Evolutionary conservation across 1,140 invertebrate genomes (phyloP), one percentile per base, ranked within the genome.

Genomic region (Bombus sylvicola): DNA sequence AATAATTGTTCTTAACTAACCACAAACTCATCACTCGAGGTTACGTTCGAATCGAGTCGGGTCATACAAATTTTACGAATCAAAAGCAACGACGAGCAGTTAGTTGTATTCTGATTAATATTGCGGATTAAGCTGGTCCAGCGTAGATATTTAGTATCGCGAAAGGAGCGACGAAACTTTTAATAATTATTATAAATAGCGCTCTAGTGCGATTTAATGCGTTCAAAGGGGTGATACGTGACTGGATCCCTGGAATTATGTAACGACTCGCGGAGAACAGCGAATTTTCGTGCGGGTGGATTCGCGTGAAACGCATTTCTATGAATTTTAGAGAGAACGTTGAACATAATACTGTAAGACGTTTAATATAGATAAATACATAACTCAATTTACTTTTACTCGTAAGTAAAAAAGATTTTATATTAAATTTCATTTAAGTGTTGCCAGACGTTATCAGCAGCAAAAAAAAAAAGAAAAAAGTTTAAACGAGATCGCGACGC

Each of bases 1-100:
- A 64, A 75, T 87, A 71, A 86, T 88, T 79, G 83, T 88, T 85
- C 83, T 86, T 77, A 57, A 71, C 53, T 71, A 31, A 18, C 74
- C 78, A 34, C 79, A 47, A 71, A 43, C n/a, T 41, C 57, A 1
- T 34, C 37, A 0, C 5, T 12, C 18, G 22, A 22, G 34, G 22
- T 15, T 86, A 31, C 28, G 41, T 25, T 39, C 59, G 9, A 25
- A 18, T 1, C 10, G 22, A 66, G 0, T 47, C 0, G 22, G 0
- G 8, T 59, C 0, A 0, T 64, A 69, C 57, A 57, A 82, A 83
- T 77, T 68, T 71, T 28, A 57, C 5, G 41, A 5, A 8, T 15
- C 4, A 1, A 15, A 15, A 18, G 15, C n/a, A 31, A 64, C 13
- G 13, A 8, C n/a, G 13, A 69, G 9, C 41, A 85, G 59, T 85